Evolutionary conservation across 2,888 invertebrate genomes (phyloP), one percentile per base, ranked within the genome.

Genomic region (Adela reaumurella): DNA sequence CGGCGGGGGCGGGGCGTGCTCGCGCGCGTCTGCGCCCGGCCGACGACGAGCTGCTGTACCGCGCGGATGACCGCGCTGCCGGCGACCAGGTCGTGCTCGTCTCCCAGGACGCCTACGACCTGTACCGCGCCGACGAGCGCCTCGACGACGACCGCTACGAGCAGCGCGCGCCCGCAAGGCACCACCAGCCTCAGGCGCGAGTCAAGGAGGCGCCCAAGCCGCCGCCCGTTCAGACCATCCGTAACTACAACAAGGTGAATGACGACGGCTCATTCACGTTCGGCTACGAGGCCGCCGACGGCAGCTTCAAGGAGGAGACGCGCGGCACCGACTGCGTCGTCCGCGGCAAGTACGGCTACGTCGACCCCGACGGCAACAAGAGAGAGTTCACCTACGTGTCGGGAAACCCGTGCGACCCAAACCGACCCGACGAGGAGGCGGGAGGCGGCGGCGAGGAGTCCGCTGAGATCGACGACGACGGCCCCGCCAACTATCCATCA

Each of bases 261-360:
- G 90, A 90, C 62, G 90, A 91, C 56, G 91, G 91, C 49, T 90
- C 89, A 50, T 92, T 90, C 70, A 90, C 90, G 8, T 91, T 90
- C 68, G 90, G 90, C 35, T 92, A 91, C 69, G 90, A 90, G 70
- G 88, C 90, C 1, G 91, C 90, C 11, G 92, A 92, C 60, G 92
- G 92, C 1, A 89, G 89, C 52, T 92, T 92, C 79, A 92, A 92
- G 62, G 92, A 92, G 62, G 92, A 92, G 67, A 92, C 91, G 2
- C 74, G 92, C 51, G 92, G 91, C 46, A 88, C 89, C 1, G 92
- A 92, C 70, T 92, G 92, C 65, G 90, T 92, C 0, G 92, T 92
- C 4, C 83, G 91, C 51, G 92, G 92, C 48, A 92, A 92, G 67
- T 92, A 92, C 67, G 92, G 92, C 18, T 92, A 92, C 74, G 79